Conservation (phyloP, 2,888 invertebrate species). For the Habrosyne pyritoides region DNA sequence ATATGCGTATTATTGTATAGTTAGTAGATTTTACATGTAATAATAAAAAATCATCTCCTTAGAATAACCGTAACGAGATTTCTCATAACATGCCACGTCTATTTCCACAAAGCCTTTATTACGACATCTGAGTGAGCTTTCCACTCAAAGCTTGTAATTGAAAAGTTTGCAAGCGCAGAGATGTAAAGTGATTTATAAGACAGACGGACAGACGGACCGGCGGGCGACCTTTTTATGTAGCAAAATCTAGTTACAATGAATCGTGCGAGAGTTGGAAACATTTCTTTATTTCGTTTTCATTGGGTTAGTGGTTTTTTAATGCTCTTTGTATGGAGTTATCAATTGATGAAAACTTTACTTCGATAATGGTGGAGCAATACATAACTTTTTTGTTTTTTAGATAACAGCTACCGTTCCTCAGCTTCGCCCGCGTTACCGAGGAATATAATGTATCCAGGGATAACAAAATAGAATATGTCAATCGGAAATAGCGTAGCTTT, state of each 20-base stretch:
- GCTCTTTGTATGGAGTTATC: conserved; percentile 9
- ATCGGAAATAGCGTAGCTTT: too few relatives aligned
- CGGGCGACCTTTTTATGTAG: conserved; percentile 60
- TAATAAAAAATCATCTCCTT: too few relatives aligned
- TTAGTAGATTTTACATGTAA: too few relatives aligned
- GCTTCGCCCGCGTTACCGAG: too few relatives aligned
- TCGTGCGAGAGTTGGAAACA: conserved; percentile 24
- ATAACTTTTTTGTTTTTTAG: too few relatives aligned
- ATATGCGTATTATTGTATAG: too few relatives aligned
- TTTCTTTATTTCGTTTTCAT: conserved; percentile 24
- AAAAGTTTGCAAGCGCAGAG: conserved; percentile 75
- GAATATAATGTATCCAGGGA: too few relatives aligned
- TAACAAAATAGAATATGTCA: too few relatives aligned
- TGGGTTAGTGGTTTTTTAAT: conserved; percentile 10
- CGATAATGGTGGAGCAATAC: neutral
- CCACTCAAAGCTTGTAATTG: conserved; percentile 74
- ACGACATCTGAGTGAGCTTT: conserved; percentile 35
- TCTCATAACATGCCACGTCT: conserved; percentile 40
- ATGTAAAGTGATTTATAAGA: conserved; percentile 81
- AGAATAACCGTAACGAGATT: too few relatives aligned
- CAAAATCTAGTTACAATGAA: conserved; percentile 56
- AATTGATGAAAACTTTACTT: neutral
- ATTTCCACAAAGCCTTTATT: conserved; percentile 12
- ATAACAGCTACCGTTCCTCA: too few relatives aligned
- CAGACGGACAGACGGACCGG: conserved; percentile 65